These are phyloP conservation scores for Synanthedon myopaeformis DNA, from an alignment of 2,888 invertebrate species.

Conservation along the genomic window DNA sequence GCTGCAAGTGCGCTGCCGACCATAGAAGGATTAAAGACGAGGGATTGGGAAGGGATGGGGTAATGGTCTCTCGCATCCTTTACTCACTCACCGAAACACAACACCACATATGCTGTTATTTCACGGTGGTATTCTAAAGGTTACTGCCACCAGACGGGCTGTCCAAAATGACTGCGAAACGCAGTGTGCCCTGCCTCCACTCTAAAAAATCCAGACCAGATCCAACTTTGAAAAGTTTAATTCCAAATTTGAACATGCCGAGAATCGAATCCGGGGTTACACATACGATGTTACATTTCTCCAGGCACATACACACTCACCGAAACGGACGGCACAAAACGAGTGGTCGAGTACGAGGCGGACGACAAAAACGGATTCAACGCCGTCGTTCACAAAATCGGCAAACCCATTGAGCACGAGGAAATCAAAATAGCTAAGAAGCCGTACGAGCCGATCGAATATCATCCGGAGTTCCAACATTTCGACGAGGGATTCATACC, in stretches of 20 bases:
- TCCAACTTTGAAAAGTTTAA: too few species aligned
- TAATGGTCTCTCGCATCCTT: too few species aligned
- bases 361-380: conserved; percentile 73
- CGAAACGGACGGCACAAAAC: conserved; percentile 70
- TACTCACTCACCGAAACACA: too few species aligned
- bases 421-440: conserved; percentile 19
- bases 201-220: neutral
- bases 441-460: conserved; percentile 7
- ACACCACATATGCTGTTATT: too few species aligned
- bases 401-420: conserved; percentile 40
- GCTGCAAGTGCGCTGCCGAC: too few species aligned
- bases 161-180: too few species aligned
- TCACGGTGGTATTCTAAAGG: too few species aligned
- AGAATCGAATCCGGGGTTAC: too few species aligned
- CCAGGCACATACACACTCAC: conserved; percentile 68
- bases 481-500: conserved; percentile 49
- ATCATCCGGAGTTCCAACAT: conserved; percentile 18
- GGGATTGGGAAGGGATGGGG: too few species aligned
- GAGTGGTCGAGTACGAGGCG: conserved; percentile 71
- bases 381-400: conserved; percentile 69
- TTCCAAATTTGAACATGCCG: neutral
- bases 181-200: too few species aligned
- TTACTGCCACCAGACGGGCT: too few species aligned
- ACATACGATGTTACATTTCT: neutral
- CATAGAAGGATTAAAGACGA: too few species aligned